Conservation (phyloP, 1,140 invertebrate genomes). For the Capitella teleta region DNA sequence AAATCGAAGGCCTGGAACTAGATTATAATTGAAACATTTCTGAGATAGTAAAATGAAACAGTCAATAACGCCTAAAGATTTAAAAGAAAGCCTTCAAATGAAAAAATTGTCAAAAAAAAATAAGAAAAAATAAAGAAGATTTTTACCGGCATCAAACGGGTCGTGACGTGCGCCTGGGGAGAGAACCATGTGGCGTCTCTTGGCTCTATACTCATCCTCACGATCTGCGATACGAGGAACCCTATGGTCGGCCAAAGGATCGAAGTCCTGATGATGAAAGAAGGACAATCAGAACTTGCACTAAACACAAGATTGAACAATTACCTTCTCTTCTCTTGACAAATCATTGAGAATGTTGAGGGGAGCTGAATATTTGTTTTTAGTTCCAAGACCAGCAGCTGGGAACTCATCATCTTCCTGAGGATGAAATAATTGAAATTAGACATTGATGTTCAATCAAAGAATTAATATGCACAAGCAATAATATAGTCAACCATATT, state of each 20-base stretch:
- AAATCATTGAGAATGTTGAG: slow-evolving; percentile 80
- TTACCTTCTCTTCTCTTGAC: slow-evolving; percentile 58
- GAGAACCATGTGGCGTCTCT: slow-evolving; percentile 70
- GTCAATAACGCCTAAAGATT: too few relatives aligned
- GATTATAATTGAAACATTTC: too few relatives aligned
- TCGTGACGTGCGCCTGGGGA: slow-evolving; percentile 87
- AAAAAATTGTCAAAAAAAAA: too few relatives aligned
- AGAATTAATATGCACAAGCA: too few relatives aligned
- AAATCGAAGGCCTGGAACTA: too few relatives aligned
- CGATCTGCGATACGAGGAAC: slow-evolving; percentile 76
- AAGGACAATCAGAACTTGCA: slow-evolving; percentile 10
- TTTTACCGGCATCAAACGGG: slow-evolving; percentile 95
- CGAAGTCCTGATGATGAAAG: slow-evolving; percentile 76
- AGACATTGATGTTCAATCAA: too few relatives aligned
- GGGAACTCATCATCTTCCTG: slow-evolving; percentile 71
- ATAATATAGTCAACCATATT: too few relatives aligned
- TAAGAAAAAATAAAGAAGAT: too few relatives aligned
- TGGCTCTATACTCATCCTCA: slow-evolving; percentile 90
- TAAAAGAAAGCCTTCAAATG: too few relatives aligned
- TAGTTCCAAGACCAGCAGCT: slow-evolving; percentile 53
- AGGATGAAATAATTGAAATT: slow-evolving; percentile 17
- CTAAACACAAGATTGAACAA: too few relatives aligned
- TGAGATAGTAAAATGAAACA: too few relatives aligned
- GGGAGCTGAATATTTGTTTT: slow-evolving; percentile 69
- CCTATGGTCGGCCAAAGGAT: slow-evolving; percentile 89